Conservation (phyloP, 2,113 vertebrate genomes). For the Misgurnus mizolepis region DNA sequence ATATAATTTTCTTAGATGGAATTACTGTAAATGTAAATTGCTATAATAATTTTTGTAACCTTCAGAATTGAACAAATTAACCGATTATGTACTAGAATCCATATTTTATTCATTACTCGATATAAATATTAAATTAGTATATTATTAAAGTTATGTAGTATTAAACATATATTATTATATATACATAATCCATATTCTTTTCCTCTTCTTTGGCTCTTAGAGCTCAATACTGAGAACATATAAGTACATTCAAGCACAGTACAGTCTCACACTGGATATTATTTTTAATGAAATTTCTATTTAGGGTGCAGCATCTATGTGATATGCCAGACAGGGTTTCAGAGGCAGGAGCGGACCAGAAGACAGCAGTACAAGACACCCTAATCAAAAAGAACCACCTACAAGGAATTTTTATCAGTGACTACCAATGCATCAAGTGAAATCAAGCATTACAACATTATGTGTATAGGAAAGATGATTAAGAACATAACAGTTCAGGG, state of each 20-base stretch:
- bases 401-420: background rate
- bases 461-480: too few species aligned
- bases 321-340: slow-evolving; percentile 40
- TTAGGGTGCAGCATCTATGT: slow-evolving; percentile 48
- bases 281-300: slow-evolving; percentile 56
- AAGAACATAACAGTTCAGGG: too few species aligned
- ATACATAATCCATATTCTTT: background rate
- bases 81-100: too few species aligned
- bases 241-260: slow-evolving; percentile 21
- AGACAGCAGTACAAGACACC: slow-evolving; percentile 28
- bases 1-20: too few species aligned
- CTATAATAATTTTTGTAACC: too few species aligned
- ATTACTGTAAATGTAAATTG: too few species aligned
- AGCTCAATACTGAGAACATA: background rate
- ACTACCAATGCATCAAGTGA: background rate
- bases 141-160: too few species aligned
- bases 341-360: slow-evolving; percentile 36
- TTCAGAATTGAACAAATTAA: background rate
- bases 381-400: background rate
- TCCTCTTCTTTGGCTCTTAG: background rate
- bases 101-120: too few species aligned
- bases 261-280: slow-evolving; percentile 50
- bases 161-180: too few species aligned
- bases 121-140: too few species aligned
- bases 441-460: background rate